Evolutionary conservation across 2,888 invertebrate species (phyloP), one percentile per base, ranked within the genome.

Genomic region (Rhimphoctona megacephalus): DNA sequence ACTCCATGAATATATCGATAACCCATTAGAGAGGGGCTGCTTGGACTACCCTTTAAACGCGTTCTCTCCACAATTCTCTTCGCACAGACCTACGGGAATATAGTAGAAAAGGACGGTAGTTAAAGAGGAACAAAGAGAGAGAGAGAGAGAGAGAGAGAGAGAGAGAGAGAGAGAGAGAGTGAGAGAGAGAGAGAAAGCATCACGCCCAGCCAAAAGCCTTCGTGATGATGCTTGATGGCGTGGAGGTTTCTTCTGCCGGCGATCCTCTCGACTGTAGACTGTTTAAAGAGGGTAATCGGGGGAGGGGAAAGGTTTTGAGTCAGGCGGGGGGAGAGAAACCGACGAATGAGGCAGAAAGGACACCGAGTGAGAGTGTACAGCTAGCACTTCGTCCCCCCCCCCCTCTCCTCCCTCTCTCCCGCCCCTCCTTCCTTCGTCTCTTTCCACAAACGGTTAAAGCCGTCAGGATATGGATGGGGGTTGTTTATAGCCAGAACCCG

Each of bases 1-100:
- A 70, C 57, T 90, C 91, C 90, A 90, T 93, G 92, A 92, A 92
- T 92, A 92, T 92, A 92, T 92, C 92, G 92, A 92, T 92, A 92
- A 93, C 92, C 93, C 93, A 93, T 92, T 92, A 92, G 92, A 90
- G 86, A 84, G 79, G 52, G 81, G 61, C 79, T 83, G 57, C 76
- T 73, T 5, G 82, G 43, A 25, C 57, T 67, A n/a, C 52, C 73
- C 81, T 64, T 43, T 57, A 36, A 76, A 25, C 54, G 69, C 52
- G 36, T 39, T 3, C 64, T n/a, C 39, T 74, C 67, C 39, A 49
- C 33, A 25, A 30, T 49, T 30, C 70, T 22, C 70, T 49, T 49
- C 70, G 46, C 49, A 30, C 61, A 61, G 61, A 61, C 30, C 61
- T 61, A 30, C 30, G 61, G 25, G 61, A 61, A 30, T 61, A 30